Evolutionary conservation across 2,113 vertebrate genomes (phyloP), one percentile per base, ranked within the genome.

Genomic region (Indri indri): DNA sequence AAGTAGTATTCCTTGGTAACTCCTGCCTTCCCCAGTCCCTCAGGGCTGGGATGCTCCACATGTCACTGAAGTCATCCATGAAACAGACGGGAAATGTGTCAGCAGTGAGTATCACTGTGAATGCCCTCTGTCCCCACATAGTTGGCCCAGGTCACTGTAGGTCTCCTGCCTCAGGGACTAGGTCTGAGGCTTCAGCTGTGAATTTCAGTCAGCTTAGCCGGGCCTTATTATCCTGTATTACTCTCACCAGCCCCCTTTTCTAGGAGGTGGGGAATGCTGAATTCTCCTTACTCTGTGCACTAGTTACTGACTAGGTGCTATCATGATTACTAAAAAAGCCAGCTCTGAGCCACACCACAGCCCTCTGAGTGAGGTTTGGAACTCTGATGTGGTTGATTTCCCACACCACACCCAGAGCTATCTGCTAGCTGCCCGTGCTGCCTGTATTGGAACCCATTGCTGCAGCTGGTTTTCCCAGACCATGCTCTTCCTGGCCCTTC

Each of bases 361-460:
- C 23, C n/a, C 30, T 45, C 18, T 16, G 37, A 77, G 11, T 10
- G 1, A 1, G 42, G 4, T 47, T 23, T 47, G 37, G 18, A 87
- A n/a, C 34, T 59, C 66, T 0, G 1, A 18, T 3, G 11, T 37
- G 1, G 8, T 8, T 17, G 6, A 25, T 22, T 34, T 80, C 13
- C 14, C n/a, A 47, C 1, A 40, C 18, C 66, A 50, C 30, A 45
- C 68, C 6, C 37, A 65, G 12, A 85, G 30, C 70, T 47, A 22
- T 2, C 17, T 45, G 7, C 13, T 13, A 54, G 50, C 22, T 50
- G 17, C 40, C 85, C 16, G 3, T 5, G 50, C 22, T 50, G 17
- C 40, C 85, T 22, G 3, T 5, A 0, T 1, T 3, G n/a, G 89
- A 88, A 45, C 25, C n/a, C 66, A 14, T 7, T 10, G 8, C 23